These are phyloP conservation scores for Cosmorhoe ocellata DNA, from an alignment of 2,888 invertebrate species.

Conservation along the genomic window DNA sequence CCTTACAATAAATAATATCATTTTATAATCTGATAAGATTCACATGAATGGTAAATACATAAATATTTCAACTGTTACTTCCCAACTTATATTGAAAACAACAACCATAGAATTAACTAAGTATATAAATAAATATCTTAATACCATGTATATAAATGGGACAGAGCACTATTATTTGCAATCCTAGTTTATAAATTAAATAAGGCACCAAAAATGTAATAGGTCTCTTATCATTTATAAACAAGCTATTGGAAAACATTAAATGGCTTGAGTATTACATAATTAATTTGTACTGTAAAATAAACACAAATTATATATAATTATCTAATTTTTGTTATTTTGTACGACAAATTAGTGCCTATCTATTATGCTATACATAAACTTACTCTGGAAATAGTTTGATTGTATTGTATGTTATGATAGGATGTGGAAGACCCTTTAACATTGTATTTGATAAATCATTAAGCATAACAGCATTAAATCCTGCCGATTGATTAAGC, in stretches of 20 bases:
- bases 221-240: constrained; percentile 14
- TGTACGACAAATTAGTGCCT: constrained; percentile 37
- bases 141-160: constrained; percentile 1
- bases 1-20: constrained; percentile 60
- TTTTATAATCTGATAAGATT: constrained; percentile 25
- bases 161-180: neutral
- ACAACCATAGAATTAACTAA: constrained; percentile 17
- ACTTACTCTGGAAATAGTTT: constrained; percentile 20
- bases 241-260: constrained; percentile 8
- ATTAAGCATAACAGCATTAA: neutral
- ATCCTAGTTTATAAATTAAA: constrained; percentile 12
- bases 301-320: constrained; percentile 27
- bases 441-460: constrained; percentile 18
- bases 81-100: constrained; percentile 16
- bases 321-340: constrained; percentile 27
- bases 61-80: constrained; percentile 9
- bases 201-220: constrained; percentile 33
- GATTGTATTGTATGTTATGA: constrained; percentile 15
- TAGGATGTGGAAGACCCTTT: constrained; percentile 34
- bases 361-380: constrained; percentile 32
- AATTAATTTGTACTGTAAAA: constrained; percentile 32
- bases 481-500: neutral
- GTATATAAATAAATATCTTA: constrained; percentile 4
- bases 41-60: constrained; percentile 14
- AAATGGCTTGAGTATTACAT: constrained; percentile 15